A percentile compares a stretch with the other conserved stretches of the same genome.
phyloP scores from a whole-genome alignment of 2,888 invertebrate species.

The Synanthedon tipuliformis region DNA sequence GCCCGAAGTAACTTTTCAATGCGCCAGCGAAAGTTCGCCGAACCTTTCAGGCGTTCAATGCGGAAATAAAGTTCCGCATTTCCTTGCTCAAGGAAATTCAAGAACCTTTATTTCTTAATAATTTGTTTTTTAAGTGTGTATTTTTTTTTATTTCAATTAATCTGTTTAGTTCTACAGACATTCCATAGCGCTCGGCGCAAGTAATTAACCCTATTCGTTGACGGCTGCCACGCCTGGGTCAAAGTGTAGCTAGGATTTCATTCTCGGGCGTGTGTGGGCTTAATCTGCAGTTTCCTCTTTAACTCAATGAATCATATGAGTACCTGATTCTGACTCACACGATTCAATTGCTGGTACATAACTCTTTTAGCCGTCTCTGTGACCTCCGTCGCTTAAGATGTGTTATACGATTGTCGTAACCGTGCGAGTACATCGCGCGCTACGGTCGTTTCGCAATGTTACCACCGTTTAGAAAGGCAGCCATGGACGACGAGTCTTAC shows the following conservation, averaged over 20 bases:
- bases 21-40: conserved; percentile 9
- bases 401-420: conserved; percentile 19
- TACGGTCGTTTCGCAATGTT: conserved; percentile 18
- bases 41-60: conserved; percentile 14
- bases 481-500: conserved; percentile 16
- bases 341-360: conserved; percentile 26
- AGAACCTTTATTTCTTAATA: conserved; percentile 25
- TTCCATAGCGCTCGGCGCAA: conserved; percentile 12
- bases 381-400: conserved; percentile 37
- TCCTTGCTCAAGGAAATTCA: conserved; percentile 41
- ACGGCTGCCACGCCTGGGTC: conserved; percentile 27
- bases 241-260: conserved; percentile 13
- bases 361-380: conserved; percentile 26
- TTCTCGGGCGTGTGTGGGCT: conserved; percentile 21
- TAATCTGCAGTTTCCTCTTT: conserved; percentile 38
- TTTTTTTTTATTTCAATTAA: background rate
- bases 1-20: conserved; percentile 7
- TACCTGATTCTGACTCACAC: conserved; percentile 22
- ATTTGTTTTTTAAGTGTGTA: conserved; percentile 4
- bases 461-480: conserved; percentile 9
- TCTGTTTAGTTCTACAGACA: conserved; percentile 12
- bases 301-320: conserved; percentile 31
- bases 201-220: background rate
- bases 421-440: conserved; percentile 26
- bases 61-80: conserved; percentile 35